These are phyloP conservation scores for Lordiphosa stackelbergi DNA, from an alignment of 1,140 invertebrate genomes.

Conservation along the genomic window DNA sequence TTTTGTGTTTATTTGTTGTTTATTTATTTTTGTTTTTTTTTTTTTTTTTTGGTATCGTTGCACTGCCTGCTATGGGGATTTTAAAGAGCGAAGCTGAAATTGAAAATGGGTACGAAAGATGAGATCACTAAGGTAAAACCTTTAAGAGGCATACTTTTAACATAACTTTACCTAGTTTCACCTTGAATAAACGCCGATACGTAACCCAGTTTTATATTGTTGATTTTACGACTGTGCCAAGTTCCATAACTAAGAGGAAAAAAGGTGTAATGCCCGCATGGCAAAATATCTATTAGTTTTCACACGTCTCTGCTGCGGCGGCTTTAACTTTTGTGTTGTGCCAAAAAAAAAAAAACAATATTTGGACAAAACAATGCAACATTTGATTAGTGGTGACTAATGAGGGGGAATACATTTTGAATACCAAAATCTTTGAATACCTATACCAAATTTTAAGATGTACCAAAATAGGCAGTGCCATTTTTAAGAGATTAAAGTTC, in stretches of 20 bases:
- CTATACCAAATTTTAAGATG: too few relatives aligned
- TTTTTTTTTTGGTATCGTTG: not conserved
- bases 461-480: too few relatives aligned
- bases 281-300: conserved; percentile 45
- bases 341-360: too few relatives aligned
- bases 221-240: conserved; percentile 46
- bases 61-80: not conserved
- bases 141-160: conserved; percentile 2
- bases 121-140: too few relatives aligned
- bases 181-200: conserved; percentile 26
- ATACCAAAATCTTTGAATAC: too few relatives aligned
- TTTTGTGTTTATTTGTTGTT: not conserved
- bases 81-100: not conserved
- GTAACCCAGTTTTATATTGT: conserved; percentile 50
- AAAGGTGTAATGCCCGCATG: conserved; percentile 59
- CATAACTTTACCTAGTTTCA: conserved; percentile 10
- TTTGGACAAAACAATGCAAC: too few relatives aligned
- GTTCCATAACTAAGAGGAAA: conserved; percentile 36
- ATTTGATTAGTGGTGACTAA: too few relatives aligned
- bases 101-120: too few relatives aligned
- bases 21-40: not conserved
- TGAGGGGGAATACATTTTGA: too few relatives aligned
- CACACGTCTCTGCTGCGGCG: conserved; percentile 31
- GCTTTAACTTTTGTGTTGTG: too few relatives aligned
- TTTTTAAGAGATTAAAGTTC: too few relatives aligned